Base-by-base conservation (phyloP, 2,888 invertebrate species). In the Epinotia nisella region DNA sequence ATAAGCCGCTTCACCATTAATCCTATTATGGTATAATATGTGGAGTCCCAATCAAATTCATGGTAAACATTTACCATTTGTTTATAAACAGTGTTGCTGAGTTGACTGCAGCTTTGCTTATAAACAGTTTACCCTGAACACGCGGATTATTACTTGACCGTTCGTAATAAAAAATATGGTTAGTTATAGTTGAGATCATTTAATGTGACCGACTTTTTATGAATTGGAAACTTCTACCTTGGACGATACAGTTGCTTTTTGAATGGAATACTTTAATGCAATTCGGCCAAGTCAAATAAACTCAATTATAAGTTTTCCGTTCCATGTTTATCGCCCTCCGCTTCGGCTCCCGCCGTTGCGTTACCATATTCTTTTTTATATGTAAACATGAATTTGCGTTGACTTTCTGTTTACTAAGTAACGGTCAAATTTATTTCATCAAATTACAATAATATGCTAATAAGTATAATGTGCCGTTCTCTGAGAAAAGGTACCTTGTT, bases 1-100 rank as follows among this genome's bases (percentile, higher is more conserved):
- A 74, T 65, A 75, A 76, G 67, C 71, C 62, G 55, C 17, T 71
- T 62, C 68, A 73, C 68, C 72, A 53, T 49, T 65, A 45, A 58
- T 66, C 71, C 53, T 68, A 70, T 35, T 41, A 76, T 59, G 71
- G 72, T 61, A 24, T 29, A 58, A 29, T 15, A 29, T n/a, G 15
- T n/a, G 15, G 29, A 10, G 29, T 9, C 3, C 15, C 9, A 58
- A 29, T 7, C 58, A 29, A n/a, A n/a, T n/a, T 49, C n/a, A n/a
- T 49, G n/a, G 13, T n/a, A 49, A n/a, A n/a, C 49, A 49, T 49
- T 49, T 49, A n/a, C 4, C 49, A 49, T 49, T 49, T 49, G 49
- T 49, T 49, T 49, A 49, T 45, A 3, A 45, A 4, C 45, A n/a
- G 49, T 49, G n/a, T 49, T n/a, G 49, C 49, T 5, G n/a, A 49